Base-by-base conservation (phyloP, 2,797 vertebrate species). In the Danionella dracula region DNA sequence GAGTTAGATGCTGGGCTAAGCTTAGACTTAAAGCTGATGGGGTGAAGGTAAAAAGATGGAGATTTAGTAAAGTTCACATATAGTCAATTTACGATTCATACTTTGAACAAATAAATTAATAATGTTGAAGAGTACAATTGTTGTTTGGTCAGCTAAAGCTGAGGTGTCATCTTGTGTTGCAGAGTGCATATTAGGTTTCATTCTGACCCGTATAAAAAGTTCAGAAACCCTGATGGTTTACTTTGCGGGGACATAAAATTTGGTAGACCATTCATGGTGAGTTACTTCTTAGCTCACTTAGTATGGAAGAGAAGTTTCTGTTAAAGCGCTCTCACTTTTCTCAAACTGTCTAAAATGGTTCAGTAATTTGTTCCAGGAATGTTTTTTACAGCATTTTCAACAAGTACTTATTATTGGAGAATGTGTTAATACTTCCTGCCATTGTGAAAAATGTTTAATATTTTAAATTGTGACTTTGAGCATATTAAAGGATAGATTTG, bases 11-110 rank as follows among this genome's bases (percentile, higher is more conserved):
- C 64, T 78, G 74, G 74, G 60, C 66, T 72, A 55, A 27, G 34
- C 66, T 73, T 72, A 71, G 76, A 70, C 71, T 76, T 81, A 67
- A 63, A 70, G 74, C 42, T 73, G 78, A 58, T 70, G 42, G n/a
- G 75, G 73, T 61, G 40, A 27, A 23, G 53, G 17, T 11, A 44
- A 57, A 37, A 15, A 46, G 8, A 46, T n/a, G 13, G 34, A 31
- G 12, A 56, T 46, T 9, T 66, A 27, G 17, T 15, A 57, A 21
- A 41, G 42, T 21, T 16, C 54, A 35, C 15, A 29, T 65, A 10
- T 35, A 21, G 11, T 15, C 8, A 29, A 40, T n/a, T 6, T 46
- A 46, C 29, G 42, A 45, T 10, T 19, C 21, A 23, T 44, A 10
- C 1, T 1, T 23, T 48, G 15, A 21, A 46, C 32, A 27, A 27